phyloP scores from a whole-genome alignment of 2,113 vertebrate genomes.

The Rhinoderma darwinii region DNA sequence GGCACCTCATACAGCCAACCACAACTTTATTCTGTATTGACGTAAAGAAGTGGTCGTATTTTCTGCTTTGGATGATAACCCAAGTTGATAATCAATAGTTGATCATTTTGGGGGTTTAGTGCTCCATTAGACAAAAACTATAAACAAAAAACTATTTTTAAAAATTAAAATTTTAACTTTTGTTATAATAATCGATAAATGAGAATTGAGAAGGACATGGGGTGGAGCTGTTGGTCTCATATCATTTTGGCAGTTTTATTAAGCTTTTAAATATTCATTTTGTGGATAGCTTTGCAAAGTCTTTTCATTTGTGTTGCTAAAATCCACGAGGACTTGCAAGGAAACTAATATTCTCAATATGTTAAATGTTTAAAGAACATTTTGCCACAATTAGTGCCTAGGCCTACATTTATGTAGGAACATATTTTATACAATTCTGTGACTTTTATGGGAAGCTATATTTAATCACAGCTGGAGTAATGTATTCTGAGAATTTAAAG shows the following conservation, averaged over 20 bases:
- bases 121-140: too few species aligned
- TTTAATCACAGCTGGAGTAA: constrained; percentile 1
- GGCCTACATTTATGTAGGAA: not conserved
- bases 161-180: not conserved
- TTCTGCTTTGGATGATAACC: too few species aligned
- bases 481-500: not conserved
- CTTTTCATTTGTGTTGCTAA: constrained; percentile 31
- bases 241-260: constrained; percentile 44
- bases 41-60: too few species aligned
- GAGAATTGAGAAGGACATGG: not conserved
- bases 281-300: not conserved
- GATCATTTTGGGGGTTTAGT: too few species aligned
- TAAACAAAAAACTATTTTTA: too few species aligned
- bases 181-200: not conserved
- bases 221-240: not conserved
- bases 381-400: constrained; percentile 29
- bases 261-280: constrained; percentile 20
- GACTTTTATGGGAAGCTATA: constrained; percentile 5
- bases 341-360: constrained; percentile 40
- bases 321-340: constrained; percentile 25
- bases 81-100: too few species aligned
- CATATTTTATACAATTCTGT: not conserved
- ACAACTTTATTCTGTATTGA: too few species aligned
- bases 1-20: too few species aligned
- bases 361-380: constrained; percentile 24